Percentiles rank a stretch among this genome's conserved stretches.
Conservation (phyloP, 2,113 vertebrate genomes). For the Erythrolamprus reginae region DNA sequence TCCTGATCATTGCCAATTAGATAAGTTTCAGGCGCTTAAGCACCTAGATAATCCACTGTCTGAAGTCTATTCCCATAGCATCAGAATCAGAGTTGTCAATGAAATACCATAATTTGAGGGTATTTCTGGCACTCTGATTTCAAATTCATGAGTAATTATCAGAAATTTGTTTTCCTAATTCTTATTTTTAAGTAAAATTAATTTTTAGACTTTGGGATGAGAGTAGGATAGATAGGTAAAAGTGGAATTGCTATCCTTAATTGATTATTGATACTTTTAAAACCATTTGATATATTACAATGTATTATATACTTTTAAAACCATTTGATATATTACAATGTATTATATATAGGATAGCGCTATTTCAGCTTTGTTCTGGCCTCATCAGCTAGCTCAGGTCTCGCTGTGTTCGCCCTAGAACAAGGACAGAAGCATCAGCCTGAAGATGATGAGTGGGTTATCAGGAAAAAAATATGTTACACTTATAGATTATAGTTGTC, state of each 20-base stretch:
- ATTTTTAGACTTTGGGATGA: background rate
- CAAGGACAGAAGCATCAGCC: too few relatives aligned
- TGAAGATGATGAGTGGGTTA: too few relatives aligned
- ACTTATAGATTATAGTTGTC: too few relatives aligned
- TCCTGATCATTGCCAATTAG: background rate
- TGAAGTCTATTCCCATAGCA: background rate
- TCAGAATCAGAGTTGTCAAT: background rate
- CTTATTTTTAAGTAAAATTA: background rate
- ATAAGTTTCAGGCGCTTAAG: background rate
- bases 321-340: too few relatives aligned
- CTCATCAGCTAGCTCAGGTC: too few relatives aligned
- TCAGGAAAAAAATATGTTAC: too few relatives aligned
- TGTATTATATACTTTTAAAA: too few relatives aligned
- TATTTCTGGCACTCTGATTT: background rate
- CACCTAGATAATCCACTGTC: background rate
- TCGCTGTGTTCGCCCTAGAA: too few relatives aligned
- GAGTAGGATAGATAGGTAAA: background rate
- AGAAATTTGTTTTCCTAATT: background rate
- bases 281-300: background rate
- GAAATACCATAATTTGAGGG: background rate
- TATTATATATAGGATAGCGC: too few relatives aligned
- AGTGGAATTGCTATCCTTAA: background rate
- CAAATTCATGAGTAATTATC: background rate
- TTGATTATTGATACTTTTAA: background rate
- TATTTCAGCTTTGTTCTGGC: too few relatives aligned